These are phyloP conservation scores for Hyposoter dolosus DNA, from an alignment of 2,888 invertebrate species.

Conservation along the genomic window DNA sequence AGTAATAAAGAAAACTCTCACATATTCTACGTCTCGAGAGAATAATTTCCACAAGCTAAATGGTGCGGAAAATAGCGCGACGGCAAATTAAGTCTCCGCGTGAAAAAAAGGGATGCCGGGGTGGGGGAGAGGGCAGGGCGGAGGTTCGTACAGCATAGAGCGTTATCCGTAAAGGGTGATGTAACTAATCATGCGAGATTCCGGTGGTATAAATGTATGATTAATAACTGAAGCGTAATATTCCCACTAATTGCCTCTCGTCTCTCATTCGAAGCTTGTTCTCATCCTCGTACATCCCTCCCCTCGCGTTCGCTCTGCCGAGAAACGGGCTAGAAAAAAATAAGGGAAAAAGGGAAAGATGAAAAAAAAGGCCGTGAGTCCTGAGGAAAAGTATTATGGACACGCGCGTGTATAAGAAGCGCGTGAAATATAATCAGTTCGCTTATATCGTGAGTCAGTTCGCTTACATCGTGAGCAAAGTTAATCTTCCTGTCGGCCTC, in stretches of 20 bases:
- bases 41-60: not conserved
- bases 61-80: not conserved
- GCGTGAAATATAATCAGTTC: slow-evolving; percentile 52
- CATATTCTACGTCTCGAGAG: not conserved
- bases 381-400: not conserved
- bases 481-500: slow-evolving; percentile 38
- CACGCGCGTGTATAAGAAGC: not conserved
- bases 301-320: not conserved
- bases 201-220: slow-evolving; percentile 68
- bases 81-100: slow-evolving; percentile 16
- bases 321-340: not conserved
- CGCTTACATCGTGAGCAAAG: not conserved
- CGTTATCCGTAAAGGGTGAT: slow-evolving; percentile 61
- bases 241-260: slow-evolving; percentile 51
- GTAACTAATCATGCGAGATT: slow-evolving; percentile 55
- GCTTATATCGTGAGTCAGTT: too few relatives aligned
- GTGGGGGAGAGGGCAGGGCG: slow-evolving; percentile 7
- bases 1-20: not conserved
- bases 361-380: slow-evolving; percentile 33
- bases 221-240: slow-evolving; percentile 69
- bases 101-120: slow-evolving; percentile 1
- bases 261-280: slow-evolving; percentile 8
- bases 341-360: slow-evolving; percentile 50
- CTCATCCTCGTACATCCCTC: slow-evolving; percentile 19
- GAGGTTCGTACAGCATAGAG: slow-evolving; percentile 25